Percentiles rank a stretch among this genome's conserved stretches.
Conservation (phyloP, 2,888 invertebrate species). For the Dryobota labecula region DNA sequence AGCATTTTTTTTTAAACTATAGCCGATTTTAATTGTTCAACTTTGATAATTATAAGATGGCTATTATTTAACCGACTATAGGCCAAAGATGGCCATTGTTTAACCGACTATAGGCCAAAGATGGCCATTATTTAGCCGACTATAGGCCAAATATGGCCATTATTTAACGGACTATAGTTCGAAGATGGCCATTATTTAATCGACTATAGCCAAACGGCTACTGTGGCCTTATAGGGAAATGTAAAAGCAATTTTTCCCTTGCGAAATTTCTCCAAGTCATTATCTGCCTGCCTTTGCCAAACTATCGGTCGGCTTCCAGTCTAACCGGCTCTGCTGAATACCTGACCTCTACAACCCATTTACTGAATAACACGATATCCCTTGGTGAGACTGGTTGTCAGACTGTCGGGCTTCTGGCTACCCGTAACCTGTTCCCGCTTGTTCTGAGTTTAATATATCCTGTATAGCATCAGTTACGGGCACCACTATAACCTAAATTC, state of each 20-base stretch:
- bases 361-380: neutral
- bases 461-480: slow-evolving; percentile 7
- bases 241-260: neutral
- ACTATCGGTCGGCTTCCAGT: neutral
- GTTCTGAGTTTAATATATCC: slow-evolving; percentile 16
- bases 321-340: neutral
- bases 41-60: neutral
- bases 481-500: slow-evolving; percentile 30
- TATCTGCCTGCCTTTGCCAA: neutral
- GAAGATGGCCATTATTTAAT: too few relatives aligned
- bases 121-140: neutral
- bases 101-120: neutral
- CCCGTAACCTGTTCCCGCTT: slow-evolving; percentile 1
- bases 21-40: neutral
- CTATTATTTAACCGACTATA: neutral
- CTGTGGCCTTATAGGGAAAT: neutral
- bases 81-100: neutral
- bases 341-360: neutral
- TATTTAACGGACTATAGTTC: neutral
- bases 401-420: too few relatives aligned
- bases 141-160: neutral
- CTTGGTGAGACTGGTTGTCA: neutral
- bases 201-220: too few relatives aligned
- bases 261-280: neutral
- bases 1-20: neutral